A percentile compares a stretch with the other conserved stretches of the same genome.
phyloP scores from a whole-genome alignment of 1,140 invertebrate genomes.

The Drosophila truncata region DNA sequence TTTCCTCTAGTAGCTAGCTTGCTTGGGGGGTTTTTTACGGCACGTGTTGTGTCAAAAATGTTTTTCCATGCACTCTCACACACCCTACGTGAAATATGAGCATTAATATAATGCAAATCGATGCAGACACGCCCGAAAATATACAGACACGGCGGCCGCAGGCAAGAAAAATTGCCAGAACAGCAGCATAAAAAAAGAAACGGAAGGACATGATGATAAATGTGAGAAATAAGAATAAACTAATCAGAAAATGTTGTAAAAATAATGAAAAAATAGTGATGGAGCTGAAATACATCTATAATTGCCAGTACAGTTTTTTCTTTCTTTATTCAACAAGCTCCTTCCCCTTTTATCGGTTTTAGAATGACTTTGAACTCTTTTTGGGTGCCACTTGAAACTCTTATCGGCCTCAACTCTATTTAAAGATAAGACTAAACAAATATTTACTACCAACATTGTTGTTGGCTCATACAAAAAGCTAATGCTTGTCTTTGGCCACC shows the following conservation, averaged over 20 bases:
- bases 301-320: neutral
- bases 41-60: conserved; percentile 13
- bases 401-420: conserved; percentile 7
- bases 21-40: neutral
- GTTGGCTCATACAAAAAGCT: conserved; percentile 8
- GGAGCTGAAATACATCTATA: neutral
- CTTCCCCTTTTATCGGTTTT: neutral
- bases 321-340: neutral
- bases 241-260: neutral
- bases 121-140: conserved; percentile 26
- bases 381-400: conserved; percentile 1
- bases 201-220: conserved; percentile 6
- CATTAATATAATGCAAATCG: conserved; percentile 44
- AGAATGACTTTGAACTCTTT: conserved; percentile 8
- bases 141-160: neutral
- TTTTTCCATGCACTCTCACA: conserved; percentile 16
- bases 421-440: conserved; percentile 19
- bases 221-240: neutral
- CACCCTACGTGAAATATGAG: conserved; percentile 24
- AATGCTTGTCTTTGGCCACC: neutral
- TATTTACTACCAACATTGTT: conserved; percentile 4
- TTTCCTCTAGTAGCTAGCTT: neutral
- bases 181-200: neutral
- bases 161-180: conserved; percentile 6
- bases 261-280: neutral